These are phyloP conservation scores for Acanthiza pusilla DNA, from an alignment of 2,797 vertebrate species.

Conservation along the genomic window DNA sequence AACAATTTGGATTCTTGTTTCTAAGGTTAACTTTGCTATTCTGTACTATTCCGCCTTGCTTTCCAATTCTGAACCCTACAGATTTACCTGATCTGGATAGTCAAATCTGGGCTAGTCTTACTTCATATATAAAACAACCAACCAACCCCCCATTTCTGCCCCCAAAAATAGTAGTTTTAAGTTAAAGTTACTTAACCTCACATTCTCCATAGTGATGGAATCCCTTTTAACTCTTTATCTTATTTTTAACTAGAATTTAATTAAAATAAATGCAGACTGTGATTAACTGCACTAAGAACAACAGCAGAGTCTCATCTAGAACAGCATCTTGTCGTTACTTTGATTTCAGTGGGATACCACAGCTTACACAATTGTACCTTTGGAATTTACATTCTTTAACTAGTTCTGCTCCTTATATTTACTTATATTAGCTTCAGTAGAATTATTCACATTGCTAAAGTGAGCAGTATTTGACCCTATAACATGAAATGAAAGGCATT, in stretches of 20 bases:
- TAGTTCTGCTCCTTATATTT: background rate
- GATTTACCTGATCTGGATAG: background rate
- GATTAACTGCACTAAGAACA: background rate
- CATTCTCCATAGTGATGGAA: background rate
- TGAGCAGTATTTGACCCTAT: background rate
- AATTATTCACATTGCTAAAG: background rate
- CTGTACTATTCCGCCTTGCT: background rate
- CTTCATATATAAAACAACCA: background rate
- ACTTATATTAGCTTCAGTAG: background rate
- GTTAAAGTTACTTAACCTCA: background rate
- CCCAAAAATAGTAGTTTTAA: background rate
- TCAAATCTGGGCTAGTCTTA: background rate
- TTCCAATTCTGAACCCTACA: background rate
- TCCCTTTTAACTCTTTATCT: background rate
- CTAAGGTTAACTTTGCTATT: background rate
- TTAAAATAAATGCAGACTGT: background rate
- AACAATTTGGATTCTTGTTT: background rate
- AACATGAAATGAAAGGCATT: constrained; percentile 2
- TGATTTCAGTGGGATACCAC: background rate
- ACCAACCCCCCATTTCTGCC: fast-evolving
- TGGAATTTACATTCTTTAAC: background rate
- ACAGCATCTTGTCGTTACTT: background rate
- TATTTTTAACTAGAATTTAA: background rate
- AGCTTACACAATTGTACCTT: background rate
- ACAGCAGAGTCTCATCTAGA: background rate